Conservation (phyloP, 1,140 invertebrate species). For the Nixonia krombeini region DNA sequence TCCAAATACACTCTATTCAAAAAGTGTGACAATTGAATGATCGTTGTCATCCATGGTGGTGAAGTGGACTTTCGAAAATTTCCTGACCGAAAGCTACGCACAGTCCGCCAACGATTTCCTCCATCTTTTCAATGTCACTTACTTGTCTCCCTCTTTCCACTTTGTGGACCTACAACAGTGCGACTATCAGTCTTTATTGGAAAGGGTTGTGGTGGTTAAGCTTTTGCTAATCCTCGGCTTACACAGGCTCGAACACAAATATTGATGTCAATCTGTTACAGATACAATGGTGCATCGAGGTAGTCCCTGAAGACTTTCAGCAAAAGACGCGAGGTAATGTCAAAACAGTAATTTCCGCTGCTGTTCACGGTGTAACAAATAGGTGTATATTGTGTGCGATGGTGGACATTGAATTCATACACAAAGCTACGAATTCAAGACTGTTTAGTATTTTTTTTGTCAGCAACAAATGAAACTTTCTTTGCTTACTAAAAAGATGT, state of each 20-base stretch:
- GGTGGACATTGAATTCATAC: no score
- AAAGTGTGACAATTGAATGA: slow-evolving; percentile 26
- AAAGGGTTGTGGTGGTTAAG: slow-evolving; percentile 56
- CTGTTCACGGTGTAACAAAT: not conserved
- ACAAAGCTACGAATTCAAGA: no score
- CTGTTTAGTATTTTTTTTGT: no score
- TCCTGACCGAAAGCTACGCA: slow-evolving; percentile 10
- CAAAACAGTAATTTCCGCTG: slow-evolving; percentile 61
- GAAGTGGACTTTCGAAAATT: slow-evolving; percentile 35
- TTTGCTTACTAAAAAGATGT: no score
- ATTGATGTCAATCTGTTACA: slow-evolving; percentile 64
- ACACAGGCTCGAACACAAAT: slow-evolving; percentile 60
- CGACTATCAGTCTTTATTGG: slow-evolving; percentile 27
- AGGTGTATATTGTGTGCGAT: not conserved
- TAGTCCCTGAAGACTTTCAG: slow-evolving; percentile 15
- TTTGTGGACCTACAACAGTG: slow-evolving; percentile 2
- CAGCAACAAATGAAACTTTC: no score
- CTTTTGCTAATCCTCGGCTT: slow-evolving; percentile 59
- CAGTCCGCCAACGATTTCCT: slow-evolving; percentile 9
- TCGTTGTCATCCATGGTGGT: slow-evolving; percentile 19
- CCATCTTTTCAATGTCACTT: slow-evolving; percentile 2
- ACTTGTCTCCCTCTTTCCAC: not conserved
- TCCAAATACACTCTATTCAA: slow-evolving; percentile 33
- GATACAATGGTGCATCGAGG: slow-evolving; percentile 48
- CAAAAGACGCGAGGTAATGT: slow-evolving; percentile 44